These are phyloP conservation scores for Centropyge bicolor DNA, from an alignment of 2,797 vertebrate genomes.

Conservation along the genomic window DNA sequence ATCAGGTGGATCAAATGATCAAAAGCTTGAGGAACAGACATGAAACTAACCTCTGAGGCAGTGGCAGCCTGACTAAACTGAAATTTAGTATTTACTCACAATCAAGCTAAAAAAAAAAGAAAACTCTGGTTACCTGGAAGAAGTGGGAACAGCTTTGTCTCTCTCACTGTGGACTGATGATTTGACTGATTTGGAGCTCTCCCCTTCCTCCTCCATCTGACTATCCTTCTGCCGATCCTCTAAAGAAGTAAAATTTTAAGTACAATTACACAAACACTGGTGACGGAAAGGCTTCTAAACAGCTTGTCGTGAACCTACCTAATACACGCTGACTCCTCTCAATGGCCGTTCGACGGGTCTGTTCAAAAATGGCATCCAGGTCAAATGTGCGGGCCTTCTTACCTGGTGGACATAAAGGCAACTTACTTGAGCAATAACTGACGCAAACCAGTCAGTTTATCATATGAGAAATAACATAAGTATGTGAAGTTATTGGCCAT, in stretches of 20 bases:
- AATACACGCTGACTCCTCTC: slow-evolving; percentile 92
- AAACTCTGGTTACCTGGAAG: slow-evolving; percentile 80
- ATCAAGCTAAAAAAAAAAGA: not conserved
- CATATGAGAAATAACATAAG: not conserved
- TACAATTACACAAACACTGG: not conserved
- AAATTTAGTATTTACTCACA: not conserved
- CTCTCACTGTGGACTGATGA: slow-evolving; percentile 65
- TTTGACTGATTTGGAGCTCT: slow-evolving; percentile 69
- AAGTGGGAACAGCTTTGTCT: slow-evolving; percentile 56
- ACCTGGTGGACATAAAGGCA: slow-evolving; percentile 78
- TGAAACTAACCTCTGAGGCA: not conserved
- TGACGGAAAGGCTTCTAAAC: not conserved
- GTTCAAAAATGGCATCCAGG: slow-evolving; percentile 96
- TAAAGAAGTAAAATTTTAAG: slow-evolving; percentile 43
- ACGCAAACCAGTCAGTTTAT: not conserved
- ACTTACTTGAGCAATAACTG: not conserved
- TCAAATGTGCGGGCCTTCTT: slow-evolving; percentile 98
- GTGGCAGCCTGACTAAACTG: not conserved
- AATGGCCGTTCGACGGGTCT: slow-evolving; percentile 95
- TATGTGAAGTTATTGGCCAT: not conserved
- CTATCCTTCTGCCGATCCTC: slow-evolving; percentile 80
- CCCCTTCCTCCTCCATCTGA: slow-evolving; percentile 78
- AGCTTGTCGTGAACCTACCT: slow-evolving; percentile 79
- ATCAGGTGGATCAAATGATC: too few species aligned
- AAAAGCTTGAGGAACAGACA: not conserved